Percentiles rank a stretch among this genome's conserved stretches.
Evolutionary conservation across 2,797 vertebrate species (phyloP).

Genomic region (Macropus fuliginosus): DNA sequence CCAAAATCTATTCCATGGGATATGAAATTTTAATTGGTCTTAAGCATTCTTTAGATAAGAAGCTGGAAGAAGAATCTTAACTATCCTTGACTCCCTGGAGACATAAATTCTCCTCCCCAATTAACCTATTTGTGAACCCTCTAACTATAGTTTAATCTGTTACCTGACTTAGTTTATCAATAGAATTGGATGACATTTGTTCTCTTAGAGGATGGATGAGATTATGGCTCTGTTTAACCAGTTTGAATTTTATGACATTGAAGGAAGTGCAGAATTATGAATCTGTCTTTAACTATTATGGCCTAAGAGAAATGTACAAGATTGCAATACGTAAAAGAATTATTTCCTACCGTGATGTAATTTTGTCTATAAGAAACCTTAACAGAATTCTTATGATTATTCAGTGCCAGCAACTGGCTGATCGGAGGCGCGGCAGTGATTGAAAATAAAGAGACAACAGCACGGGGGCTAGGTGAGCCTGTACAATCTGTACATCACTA

Average conservation of each 20-base stretch:
- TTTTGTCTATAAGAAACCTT: too few species aligned
- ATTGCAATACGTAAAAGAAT: too few species aligned
- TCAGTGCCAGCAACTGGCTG: too few species aligned
- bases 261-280: neutral
- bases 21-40: neutral
- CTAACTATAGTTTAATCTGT: neutral
- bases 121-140: neutral
- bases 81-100: neutral
- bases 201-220: neutral
- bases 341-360: too few species aligned
- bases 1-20: neutral
- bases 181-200: neutral
- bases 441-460: too few species aligned
- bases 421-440: too few species aligned
- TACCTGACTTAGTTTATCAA: neutral
- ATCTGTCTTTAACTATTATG: too few species aligned
- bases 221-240: neutral
- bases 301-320: too few species aligned
- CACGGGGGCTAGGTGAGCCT: too few species aligned
- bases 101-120: neutral
- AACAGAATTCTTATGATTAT: too few species aligned
- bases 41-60: neutral
- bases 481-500: too few species aligned
- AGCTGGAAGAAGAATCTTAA: neutral
- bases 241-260: neutral